A percentile compares a stretch with the other conserved stretches of the same genome.
Conservation (phyloP, 2,797 vertebrate species). For the Delichon dasypus region DNA sequence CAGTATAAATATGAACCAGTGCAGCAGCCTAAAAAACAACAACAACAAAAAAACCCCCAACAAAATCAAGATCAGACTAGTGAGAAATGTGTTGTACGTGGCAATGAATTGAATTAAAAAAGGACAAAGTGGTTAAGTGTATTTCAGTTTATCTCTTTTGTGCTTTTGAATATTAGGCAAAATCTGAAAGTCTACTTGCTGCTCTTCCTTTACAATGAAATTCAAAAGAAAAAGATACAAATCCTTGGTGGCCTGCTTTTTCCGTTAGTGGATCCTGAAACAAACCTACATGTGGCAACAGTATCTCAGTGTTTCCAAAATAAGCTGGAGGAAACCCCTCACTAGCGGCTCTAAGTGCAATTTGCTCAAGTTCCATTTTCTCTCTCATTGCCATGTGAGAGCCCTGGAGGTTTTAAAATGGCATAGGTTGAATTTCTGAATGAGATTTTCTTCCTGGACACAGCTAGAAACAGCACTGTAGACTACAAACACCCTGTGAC, state of each 20-base stretch:
- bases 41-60: not conserved
- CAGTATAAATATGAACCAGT: conserved; percentile 77
- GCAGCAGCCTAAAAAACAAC: conserved; percentile 72
- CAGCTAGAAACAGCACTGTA: not conserved
- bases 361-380: not conserved
- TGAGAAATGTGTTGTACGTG: not conserved
- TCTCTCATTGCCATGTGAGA: not conserved
- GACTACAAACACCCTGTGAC: not conserved
- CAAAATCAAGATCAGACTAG: not conserved
- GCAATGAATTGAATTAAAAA: not conserved
- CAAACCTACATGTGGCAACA: not conserved
- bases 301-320: not conserved
- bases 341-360: not conserved
- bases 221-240: not conserved
- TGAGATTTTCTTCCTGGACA: not conserved
- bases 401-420: not conserved
- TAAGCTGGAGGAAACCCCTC: not conserved
- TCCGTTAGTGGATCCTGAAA: not conserved
- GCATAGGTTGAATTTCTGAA: not conserved
- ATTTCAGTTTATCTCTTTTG: not conserved
- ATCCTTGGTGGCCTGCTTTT: not conserved
- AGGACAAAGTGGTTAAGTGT: not conserved
- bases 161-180: not conserved
- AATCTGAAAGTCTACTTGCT: not conserved
- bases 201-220: not conserved